Evolutionary conservation across 2,797 vertebrate species (phyloP), one percentile per base, ranked within the genome.

Genomic region (Tragelaphus oryx): DNA sequence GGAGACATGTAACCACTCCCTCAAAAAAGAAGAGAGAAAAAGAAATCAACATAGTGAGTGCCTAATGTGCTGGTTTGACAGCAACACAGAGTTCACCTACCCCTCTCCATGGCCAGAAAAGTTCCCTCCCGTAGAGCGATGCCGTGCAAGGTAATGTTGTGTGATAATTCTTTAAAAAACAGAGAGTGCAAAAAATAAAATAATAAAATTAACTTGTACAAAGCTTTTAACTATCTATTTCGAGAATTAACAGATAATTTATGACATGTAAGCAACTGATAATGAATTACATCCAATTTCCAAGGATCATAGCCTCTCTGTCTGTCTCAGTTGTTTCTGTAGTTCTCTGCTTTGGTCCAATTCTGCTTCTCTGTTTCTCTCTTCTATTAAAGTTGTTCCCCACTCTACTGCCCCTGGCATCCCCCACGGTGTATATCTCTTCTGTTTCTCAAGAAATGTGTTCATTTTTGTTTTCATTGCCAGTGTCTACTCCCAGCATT

Each of bases 11-110:
- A 99, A 98, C 89, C 96, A 98, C 33, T 98, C 98, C 54, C 96
- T 99, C 97, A 99, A 98, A 33, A 98, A 98, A 95, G 98, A 98
- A 16, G 99, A 99, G 97, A 99, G 98, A 96, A 98, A 52, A 94
- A 99, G 99, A 97, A 99, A 99, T 97, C 97, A 98, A 82, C 99
- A 99, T 97, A 99, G 99, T 20, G 98, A 99, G 96, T 99, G 99
- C 88, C 98, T 99, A 0, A 98, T 99, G 98, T 99, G 99, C 97
- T 98, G 98, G 44, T 98, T 99, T 82, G 99, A 99, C 80, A 95
- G 91, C 46, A 98, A 99, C 20, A 93, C 91, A 48, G 99, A 99
- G 95, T 99, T 98, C 94, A 93, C 82, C 18, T 99, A 99, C 79
- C 7, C 80, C 48, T 99, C 99, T 16, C 98, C 97, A 0, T 98